Percentiles rank a stretch among this genome's conserved stretches.
Evolutionary conservation across 1,140 invertebrate genomes (phyloP).

Genomic region (Batillaria attramentaria): DNA sequence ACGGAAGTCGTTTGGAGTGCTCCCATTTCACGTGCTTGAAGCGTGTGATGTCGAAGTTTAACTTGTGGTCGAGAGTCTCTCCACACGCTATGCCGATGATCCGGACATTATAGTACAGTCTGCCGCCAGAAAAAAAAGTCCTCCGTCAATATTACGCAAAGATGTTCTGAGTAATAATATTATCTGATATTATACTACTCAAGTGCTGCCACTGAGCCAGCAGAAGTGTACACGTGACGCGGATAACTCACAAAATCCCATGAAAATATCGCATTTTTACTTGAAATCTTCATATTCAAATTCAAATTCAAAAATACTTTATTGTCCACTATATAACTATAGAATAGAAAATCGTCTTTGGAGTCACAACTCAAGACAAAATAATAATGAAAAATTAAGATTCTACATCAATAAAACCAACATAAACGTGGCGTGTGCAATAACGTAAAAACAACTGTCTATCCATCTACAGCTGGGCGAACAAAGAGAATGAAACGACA

Average conservation of each 20-base stretch:
- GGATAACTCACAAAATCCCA: neutral
- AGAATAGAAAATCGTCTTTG: too few relatives aligned
- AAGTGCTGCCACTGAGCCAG: neutral
- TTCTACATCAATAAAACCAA: too few relatives aligned
- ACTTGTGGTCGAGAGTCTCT: constrained; percentile 45
- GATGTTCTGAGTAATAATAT: neutral
- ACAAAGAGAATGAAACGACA: too few relatives aligned
- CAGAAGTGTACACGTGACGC: neutral
- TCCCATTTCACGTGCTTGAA: constrained; percentile 58
- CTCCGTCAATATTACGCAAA: neutral
- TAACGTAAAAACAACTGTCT: too few relatives aligned
- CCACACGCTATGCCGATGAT: constrained; percentile 51
- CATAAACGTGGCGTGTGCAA: too few relatives aligned
- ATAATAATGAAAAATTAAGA: too few relatives aligned
- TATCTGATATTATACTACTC: neutral
- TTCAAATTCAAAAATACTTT: too few relatives aligned
- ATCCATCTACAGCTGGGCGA: too few relatives aligned
- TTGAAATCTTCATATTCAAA: too few relatives aligned
- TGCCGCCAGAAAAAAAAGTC: neutral
- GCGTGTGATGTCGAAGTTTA: constrained; percentile 48
- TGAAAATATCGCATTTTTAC: too few relatives aligned
- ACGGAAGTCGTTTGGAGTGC: constrained; percentile 77
- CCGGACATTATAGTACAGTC: constrained; percentile 52
- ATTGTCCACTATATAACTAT: too few relatives aligned
- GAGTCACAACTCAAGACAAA: too few relatives aligned